Evolutionary conservation across 2,888 invertebrate genomes (phyloP).

Genomic region (Biston stratarius): DNA sequence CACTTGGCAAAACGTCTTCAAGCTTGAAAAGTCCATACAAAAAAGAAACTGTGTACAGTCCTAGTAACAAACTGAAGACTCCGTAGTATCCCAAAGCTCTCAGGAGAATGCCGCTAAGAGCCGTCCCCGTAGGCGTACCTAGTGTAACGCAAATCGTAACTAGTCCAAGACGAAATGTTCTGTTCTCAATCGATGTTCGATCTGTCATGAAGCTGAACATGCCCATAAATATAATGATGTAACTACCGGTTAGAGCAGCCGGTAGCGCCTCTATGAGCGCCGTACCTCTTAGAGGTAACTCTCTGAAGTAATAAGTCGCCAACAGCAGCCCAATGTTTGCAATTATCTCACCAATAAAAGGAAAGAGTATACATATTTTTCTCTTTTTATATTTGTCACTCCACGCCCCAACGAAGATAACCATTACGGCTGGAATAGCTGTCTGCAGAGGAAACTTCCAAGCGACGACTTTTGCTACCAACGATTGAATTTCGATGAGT

Average conservation of each 20-base stretch:
- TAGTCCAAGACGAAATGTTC: constrained; percentile 88
- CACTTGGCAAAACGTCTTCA: constrained; percentile 65
- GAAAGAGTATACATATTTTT: constrained; percentile 86
- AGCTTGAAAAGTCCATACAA: constrained; percentile 73
- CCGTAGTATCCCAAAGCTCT: constrained; percentile 78
- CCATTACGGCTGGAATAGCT: constrained; percentile 85
- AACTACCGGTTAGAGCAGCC: constrained; percentile 87
- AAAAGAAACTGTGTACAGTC: constrained; percentile 67
- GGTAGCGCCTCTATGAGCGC: constrained; percentile 86
- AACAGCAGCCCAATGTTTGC: constrained; percentile 83
- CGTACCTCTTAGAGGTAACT: constrained; percentile 80
- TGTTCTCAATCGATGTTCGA: constrained; percentile 85
- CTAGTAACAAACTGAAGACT: constrained; percentile 72
- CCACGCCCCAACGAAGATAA: constrained; percentile 88
- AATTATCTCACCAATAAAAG: constrained; percentile 85
- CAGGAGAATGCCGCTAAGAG: constrained; percentile 82
- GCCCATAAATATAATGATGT: constrained; percentile 86
- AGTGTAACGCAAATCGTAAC: constrained; percentile 85
- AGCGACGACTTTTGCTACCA: constrained; percentile 84
- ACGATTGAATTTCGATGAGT: constrained; percentile 75
- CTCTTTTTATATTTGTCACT: constrained; percentile 87
- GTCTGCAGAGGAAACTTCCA: constrained; percentile 88
- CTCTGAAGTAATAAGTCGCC: constrained; percentile 85
- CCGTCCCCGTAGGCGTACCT: constrained; percentile 83
- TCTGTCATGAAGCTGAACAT: constrained; percentile 88